Conservation (phyloP, 1,140 invertebrate genomes). For the Hylyphantes graminicola region DNA sequence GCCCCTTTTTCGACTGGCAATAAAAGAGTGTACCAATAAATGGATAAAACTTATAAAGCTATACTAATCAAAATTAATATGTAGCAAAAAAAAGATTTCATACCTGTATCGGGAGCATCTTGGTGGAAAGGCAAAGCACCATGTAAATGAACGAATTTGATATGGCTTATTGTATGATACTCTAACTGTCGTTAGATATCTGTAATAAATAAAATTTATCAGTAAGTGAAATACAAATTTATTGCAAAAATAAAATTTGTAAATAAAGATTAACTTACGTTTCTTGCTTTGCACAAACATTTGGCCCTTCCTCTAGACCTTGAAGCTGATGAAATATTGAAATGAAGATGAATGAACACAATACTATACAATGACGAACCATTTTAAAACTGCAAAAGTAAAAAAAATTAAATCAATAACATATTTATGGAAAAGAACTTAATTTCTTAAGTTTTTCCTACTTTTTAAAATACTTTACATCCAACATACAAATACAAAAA, state of each 20-base stretch:
- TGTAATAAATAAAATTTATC: slow-evolving; percentile 66
- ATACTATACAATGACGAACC: slow-evolving; percentile 1
- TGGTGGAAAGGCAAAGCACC: slow-evolving; percentile 85
- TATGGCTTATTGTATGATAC: slow-evolving; percentile 83
- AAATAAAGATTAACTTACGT: slow-evolving; percentile 68
- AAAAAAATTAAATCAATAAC: slow-evolving; percentile 11
- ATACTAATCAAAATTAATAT: no score
- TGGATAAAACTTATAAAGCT: no score
- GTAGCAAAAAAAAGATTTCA: neutral
- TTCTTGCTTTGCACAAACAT: slow-evolving; percentile 72
- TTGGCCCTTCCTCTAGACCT: slow-evolving; percentile 68
- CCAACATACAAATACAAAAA: no score
- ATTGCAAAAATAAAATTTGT: neutral
- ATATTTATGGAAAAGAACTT: neutral
- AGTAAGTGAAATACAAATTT: neutral
- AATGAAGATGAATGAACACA: slow-evolving; percentile 16
- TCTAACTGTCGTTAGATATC: slow-evolving; percentile 78
- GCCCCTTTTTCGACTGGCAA: no score
- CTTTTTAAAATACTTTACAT: no score
- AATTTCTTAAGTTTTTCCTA: no score
- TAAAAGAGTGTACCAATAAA: no score
- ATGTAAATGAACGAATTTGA: slow-evolving; percentile 81
- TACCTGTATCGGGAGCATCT: slow-evolving; percentile 84
- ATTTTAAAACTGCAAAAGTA: slow-evolving; percentile 42
- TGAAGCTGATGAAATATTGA: slow-evolving; percentile 13